A percentile compares a stretch with the other conserved stretches of the same genome.
Evolutionary conservation across 2,888 invertebrate genomes (phyloP).

Genomic region (Cyclophora punctaria): DNA sequence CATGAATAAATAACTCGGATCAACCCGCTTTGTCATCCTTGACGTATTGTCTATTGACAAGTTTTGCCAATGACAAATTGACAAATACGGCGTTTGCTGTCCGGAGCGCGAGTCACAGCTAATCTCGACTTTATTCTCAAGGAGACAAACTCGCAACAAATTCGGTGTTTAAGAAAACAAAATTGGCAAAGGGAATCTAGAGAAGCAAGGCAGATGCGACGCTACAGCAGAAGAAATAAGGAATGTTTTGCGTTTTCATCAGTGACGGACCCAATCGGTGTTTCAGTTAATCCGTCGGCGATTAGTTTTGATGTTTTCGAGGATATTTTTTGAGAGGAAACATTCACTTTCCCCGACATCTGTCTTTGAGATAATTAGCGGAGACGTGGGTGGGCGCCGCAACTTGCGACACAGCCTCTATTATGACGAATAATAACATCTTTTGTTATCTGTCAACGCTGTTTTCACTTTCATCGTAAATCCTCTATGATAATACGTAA

Average conservation of each 20-base stretch:
- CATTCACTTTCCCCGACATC: constrained; percentile 63
- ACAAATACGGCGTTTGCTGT: constrained; percentile 1
- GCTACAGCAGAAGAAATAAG: constrained; percentile 5
- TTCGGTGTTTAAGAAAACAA: background rate
- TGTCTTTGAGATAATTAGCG: constrained; percentile 59
- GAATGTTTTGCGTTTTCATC: constrained; percentile 7
- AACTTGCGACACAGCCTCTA: constrained; percentile 35
- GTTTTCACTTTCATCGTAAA: constrained; percentile 67
- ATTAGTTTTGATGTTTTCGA: constrained; percentile 65
- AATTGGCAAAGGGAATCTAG: constrained; percentile 1
- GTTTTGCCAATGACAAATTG: constrained; percentile 31
- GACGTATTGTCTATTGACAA: constrained; percentile 66
- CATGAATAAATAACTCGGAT: constrained; percentile 68
- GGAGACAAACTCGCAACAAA: background rate
- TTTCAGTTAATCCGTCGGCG: constrained; percentile 62
- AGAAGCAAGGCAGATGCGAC: constrained; percentile 12
- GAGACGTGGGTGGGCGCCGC: constrained; percentile 51
- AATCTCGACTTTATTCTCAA: constrained; percentile 2
- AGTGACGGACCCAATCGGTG: constrained; percentile 11
- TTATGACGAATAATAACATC: constrained; percentile 49
- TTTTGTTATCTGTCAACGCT: constrained; percentile 54
- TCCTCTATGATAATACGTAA: constrained; percentile 50
- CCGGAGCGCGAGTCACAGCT: background rate
- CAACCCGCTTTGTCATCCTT: constrained; percentile 58
- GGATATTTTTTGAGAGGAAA: constrained; percentile 50